Percentiles rank a stretch among this genome's conserved stretches.
phyloP scores from a whole-genome alignment of 2,113 vertebrate species.

The Ardeotis arabs region DNA sequence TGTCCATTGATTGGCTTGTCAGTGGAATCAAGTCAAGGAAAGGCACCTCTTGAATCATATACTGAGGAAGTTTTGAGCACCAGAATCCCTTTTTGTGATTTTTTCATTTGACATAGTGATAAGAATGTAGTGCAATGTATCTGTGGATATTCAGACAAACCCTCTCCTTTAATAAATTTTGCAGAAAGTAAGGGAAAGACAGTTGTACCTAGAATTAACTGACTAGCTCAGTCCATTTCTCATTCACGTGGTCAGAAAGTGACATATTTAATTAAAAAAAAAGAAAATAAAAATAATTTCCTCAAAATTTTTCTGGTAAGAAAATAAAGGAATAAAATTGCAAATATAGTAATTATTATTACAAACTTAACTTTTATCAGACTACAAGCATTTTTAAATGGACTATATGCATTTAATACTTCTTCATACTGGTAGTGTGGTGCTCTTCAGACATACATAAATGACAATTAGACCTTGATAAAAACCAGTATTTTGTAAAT shows the following conservation, averaged over 20 bases:
- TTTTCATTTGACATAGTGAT: not conserved
- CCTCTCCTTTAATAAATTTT: not conserved
- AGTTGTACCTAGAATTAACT: not conserved
- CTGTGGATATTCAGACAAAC: not conserved
- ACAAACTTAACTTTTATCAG: not conserved
- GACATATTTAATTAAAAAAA: not conserved
- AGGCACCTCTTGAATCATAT: not conserved
- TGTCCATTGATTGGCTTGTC: accelerated
- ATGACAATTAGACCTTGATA: not conserved
- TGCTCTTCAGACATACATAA: not conserved
- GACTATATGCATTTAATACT: not conserved
- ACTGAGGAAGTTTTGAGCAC: not conserved
- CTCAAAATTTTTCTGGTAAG: not conserved
- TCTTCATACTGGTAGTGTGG: not conserved
- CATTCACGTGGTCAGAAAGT: not conserved
- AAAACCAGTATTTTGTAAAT: not conserved
- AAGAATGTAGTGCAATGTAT: not conserved
- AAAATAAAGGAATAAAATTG: not conserved
- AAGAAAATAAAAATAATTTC: not conserved
- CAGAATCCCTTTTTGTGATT: not conserved
- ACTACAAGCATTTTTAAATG: not conserved
- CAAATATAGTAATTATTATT: not conserved
- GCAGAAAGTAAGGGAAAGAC: not conserved
- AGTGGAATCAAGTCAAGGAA: not conserved
- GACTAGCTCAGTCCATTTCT: not conserved